These are phyloP conservation scores for Caenorhabditis zanzibari DNA, from an alignment of 2,888 invertebrate genomes.

Conservation along the genomic window DNA sequence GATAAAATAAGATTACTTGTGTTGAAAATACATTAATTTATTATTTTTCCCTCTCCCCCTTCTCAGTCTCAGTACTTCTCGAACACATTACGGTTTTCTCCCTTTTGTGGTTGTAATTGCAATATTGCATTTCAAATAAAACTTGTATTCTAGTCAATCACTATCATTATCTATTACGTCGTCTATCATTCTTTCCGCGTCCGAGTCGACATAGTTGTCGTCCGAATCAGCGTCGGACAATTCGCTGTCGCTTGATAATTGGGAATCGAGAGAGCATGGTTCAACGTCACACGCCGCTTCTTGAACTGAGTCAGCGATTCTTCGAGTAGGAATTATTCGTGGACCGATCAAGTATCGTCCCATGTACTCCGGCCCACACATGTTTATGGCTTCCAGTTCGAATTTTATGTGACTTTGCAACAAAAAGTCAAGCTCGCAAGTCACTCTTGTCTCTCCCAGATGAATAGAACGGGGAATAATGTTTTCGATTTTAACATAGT, in stretches of 20 bases:
- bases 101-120: conserved; percentile 53
- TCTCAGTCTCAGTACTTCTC: conserved; percentile 63
- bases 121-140: conserved; percentile 40
- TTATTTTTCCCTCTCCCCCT: conserved; percentile 9
- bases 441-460: conserved; percentile 24
- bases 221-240: neutral
- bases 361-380: conserved; percentile 49
- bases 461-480: conserved; percentile 48
- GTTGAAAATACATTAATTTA: conserved; percentile 20
- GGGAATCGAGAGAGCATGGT: neutral
- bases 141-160: conserved; percentile 20
- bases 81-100: conserved; percentile 57
- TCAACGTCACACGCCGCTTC: neutral
- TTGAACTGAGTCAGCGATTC: neutral
- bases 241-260: neutral
- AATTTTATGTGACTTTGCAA: conserved; percentile 35
- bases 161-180: conserved; percentile 45
- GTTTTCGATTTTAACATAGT: conserved; percentile 38
- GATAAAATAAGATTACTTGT: conserved; percentile 41
- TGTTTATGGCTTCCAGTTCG: conserved; percentile 36
- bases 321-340: neutral
- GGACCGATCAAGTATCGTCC: conserved; percentile 32
- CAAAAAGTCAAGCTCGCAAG: conserved; percentile 45
- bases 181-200: conserved; percentile 21
- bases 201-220: conserved; percentile 22